Conservation (phyloP, 1,140 invertebrate genomes). For the Diachasmimorpha longicaudata region DNA sequence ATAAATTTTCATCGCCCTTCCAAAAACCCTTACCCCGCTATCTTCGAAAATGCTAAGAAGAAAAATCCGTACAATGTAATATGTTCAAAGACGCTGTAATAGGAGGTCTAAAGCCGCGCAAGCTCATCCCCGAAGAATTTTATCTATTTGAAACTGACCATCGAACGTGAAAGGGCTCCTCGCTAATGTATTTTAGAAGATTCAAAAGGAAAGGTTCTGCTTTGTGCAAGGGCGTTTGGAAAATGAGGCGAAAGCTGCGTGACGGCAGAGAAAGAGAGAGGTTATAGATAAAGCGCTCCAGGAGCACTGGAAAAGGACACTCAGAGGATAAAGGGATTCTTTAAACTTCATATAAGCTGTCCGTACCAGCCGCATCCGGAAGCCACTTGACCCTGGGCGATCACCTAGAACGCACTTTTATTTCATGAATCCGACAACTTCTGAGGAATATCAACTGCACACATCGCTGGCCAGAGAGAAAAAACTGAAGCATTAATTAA, state of each 20-base stretch:
- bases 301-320: conserved; percentile 24
- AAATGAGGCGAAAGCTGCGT: conserved; percentile 6
- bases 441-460: conserved; percentile 29
- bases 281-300: neutral
- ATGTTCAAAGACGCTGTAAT: neutral
- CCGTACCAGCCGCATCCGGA: conserved; percentile 10
- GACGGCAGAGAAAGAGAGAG: neutral
- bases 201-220: neutral
- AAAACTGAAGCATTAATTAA: no score
- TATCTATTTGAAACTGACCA: conserved; percentile 5
- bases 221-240: neutral
- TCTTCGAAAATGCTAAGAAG: neutral
- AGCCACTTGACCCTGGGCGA: conserved; percentile 8
- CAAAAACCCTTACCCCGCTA: no score
- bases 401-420: conserved; percentile 46
- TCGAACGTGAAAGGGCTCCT: neutral
- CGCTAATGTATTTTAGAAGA: neutral
- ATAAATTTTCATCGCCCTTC: no score
- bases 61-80: neutral
- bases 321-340: conserved; percentile 44
- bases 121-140: conserved; percentile 11
- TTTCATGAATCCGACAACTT: conserved; percentile 51
- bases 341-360: conserved; percentile 30
- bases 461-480: neutral
- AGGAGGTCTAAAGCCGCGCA: neutral